Conservation (phyloP, 2,113 vertebrate species). For the Jacana jacana region DNA sequence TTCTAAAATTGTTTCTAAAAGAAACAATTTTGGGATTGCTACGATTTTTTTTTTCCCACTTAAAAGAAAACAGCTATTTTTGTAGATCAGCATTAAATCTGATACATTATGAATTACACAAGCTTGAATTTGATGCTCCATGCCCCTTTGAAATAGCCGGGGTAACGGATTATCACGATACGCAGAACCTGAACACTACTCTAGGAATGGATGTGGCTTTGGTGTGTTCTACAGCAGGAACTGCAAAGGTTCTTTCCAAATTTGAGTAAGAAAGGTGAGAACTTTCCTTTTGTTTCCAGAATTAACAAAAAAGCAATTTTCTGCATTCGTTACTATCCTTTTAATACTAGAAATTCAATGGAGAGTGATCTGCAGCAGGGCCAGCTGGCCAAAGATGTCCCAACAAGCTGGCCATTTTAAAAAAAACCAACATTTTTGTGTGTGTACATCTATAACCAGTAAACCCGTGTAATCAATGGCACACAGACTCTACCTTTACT, state of each 20-base stretch:
- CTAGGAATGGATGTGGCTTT: neutral
- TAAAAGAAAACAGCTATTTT: neutral
- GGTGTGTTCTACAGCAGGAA: neutral
- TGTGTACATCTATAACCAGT: neutral
- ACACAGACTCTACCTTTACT: neutral
- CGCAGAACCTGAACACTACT: neutral
- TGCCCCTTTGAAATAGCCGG: neutral
- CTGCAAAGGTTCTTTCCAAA: neutral
- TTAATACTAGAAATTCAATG: neutral
- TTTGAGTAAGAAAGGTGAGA: neutral
- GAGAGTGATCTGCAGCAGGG: neutral
- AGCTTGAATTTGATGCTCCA: neutral
- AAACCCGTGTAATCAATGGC: neutral
- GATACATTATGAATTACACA: neutral
- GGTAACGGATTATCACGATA: neutral
- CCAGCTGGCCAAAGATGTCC: neutral
- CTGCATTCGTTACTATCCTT: neutral
- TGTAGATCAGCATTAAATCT: neutral
- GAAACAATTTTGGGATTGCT: neutral
- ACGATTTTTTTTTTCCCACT: neutral
- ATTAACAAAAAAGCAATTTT: neutral
- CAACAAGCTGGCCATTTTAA: no score
- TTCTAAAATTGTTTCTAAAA: neutral
- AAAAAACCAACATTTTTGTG: no score
- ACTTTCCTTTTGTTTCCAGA: neutral